Evolutionary conservation across 2,113 vertebrate species (phyloP).

Genomic region (Columbina picui): DNA sequence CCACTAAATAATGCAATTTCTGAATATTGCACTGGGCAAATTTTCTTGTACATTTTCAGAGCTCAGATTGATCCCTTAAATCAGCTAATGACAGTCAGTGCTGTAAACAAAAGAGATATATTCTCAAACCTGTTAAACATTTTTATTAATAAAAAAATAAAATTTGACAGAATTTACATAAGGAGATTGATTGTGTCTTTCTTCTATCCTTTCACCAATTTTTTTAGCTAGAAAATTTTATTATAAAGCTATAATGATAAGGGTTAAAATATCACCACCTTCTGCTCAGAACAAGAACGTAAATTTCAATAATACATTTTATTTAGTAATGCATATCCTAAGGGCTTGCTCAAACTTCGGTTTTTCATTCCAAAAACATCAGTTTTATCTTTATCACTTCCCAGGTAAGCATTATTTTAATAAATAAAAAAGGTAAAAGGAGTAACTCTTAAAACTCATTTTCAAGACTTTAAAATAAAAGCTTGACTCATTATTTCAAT

Average conservation of each 20-base stretch:
- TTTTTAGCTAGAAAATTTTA: not conserved
- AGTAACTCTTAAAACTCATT: not conserved
- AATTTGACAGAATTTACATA: not conserved
- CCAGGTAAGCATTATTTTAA: slow-evolving; percentile 16
- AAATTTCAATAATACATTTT: not conserved
- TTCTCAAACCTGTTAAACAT: not conserved
- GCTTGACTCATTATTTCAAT: not conserved
- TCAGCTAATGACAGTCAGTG: not conserved
- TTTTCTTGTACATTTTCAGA: not conserved
- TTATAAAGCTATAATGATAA: not conserved
- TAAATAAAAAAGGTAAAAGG: not conserved
- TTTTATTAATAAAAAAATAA: not conserved
- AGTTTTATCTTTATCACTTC: not conserved
- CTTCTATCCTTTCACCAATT: not conserved
- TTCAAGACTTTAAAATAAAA: not conserved
- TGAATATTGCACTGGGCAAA: not conserved
- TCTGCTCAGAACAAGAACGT: not conserved
- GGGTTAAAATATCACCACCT: not conserved
- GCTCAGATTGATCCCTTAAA: not conserved
- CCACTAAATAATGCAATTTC: not conserved
- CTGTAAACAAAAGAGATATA: not conserved
- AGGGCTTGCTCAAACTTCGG: not conserved
- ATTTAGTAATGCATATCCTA: not conserved
- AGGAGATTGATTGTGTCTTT: not conserved
- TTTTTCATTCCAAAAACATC: not conserved